phyloP scores from a whole-genome alignment of 2,113 vertebrate species.

The Macaca nemestrina region DNA sequence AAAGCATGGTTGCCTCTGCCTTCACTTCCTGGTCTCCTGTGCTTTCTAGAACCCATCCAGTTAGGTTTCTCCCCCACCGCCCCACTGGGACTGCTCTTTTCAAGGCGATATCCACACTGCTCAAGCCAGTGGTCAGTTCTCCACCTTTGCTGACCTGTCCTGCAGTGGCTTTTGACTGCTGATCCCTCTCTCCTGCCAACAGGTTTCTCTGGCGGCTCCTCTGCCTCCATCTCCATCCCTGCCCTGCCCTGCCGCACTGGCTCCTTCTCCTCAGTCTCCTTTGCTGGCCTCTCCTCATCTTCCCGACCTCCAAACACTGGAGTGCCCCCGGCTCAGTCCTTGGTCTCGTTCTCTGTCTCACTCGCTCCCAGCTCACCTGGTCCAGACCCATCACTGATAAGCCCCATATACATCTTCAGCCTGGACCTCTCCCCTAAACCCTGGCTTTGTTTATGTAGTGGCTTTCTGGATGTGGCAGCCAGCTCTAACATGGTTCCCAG shows the following conservation, averaged over 20 bases:
- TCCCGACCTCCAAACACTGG: background rate
- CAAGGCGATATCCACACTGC: background rate
- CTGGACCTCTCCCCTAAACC: background rate
- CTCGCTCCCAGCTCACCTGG: background rate
- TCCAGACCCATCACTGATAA: background rate
- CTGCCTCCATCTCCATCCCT: background rate
- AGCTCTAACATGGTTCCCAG: background rate
- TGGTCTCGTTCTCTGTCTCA: background rate
- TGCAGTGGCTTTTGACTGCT: background rate
- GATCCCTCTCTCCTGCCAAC: background rate
- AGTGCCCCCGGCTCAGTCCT: rapidly evolving
- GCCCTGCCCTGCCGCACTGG: no score
- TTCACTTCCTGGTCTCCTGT: background rate
- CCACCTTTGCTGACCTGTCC: background rate
- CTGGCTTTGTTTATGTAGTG: rapidly evolving
- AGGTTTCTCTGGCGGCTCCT: no score
- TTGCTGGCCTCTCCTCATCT: background rate
- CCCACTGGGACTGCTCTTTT: background rate
- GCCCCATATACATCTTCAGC: rapidly evolving
- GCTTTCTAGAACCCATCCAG: background rate
- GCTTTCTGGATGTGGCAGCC: background rate
- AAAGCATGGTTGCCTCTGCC: no score
- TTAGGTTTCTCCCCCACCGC: background rate
- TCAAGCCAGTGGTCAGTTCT: background rate
- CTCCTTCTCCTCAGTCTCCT: no score